Evolutionary conservation across 2,888 invertebrate species (phyloP).

Genomic region (Spicauda simplicius): DNA sequence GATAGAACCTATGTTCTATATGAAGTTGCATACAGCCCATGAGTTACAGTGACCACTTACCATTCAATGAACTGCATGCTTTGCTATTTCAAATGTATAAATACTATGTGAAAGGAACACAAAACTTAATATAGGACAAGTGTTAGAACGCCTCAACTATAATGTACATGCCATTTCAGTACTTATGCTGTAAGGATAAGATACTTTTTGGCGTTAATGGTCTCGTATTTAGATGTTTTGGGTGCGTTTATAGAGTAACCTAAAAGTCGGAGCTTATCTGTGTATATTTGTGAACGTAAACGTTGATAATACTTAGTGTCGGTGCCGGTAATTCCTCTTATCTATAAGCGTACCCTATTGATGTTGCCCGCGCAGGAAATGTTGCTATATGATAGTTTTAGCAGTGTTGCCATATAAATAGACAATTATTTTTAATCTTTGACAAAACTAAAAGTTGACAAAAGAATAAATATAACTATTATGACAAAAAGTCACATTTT

Average conservation of each 20-base stretch:
- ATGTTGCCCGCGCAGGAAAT: neutral
- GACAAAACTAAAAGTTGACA: no score
- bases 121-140: neutral
- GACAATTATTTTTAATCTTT: no score
- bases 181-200: constrained; percentile 9
- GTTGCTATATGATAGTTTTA: no score
- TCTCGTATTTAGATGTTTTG: neutral
- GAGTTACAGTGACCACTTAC: no score
- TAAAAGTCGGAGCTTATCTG: neutral
- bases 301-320: neutral
- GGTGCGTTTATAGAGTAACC: constrained; percentile 3
- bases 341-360: neutral
- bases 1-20: no score
- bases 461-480: no score
- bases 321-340: neutral
- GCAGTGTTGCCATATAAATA: no score
- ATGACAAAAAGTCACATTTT: no score
- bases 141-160: neutral
- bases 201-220: neutral
- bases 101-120: no score
- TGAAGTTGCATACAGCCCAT: no score
- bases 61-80: no score
- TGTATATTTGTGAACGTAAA: neutral
- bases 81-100: no score
- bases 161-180: constrained; percentile 5